These are phyloP conservation scores for Stegophylla sp. DNA, from an alignment of 2,888 invertebrate genomes.

Conservation along the genomic window DNA sequence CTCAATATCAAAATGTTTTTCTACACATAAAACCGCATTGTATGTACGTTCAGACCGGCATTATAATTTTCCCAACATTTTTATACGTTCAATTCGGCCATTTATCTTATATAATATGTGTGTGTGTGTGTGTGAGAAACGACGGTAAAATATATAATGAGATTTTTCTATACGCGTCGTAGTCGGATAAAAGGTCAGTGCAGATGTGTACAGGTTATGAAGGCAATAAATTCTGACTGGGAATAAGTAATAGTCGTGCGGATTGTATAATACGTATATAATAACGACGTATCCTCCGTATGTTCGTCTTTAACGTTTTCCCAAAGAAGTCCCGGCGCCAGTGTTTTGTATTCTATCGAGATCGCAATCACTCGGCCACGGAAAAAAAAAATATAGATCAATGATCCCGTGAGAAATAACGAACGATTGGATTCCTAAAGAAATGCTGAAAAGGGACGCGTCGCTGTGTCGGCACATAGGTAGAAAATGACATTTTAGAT, in stretches of 20 bases:
- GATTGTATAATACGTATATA: no score
- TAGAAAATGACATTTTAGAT: constrained; percentile 1
- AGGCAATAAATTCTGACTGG: not conserved
- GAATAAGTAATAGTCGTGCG: not conserved
- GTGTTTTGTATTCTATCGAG: not conserved
- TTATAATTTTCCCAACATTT: not conserved
- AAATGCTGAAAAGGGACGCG: no score
- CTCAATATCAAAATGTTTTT: no score
- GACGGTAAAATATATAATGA: not conserved
- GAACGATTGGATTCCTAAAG: not conserved
- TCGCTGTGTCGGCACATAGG: not conserved
- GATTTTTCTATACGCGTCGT: not conserved
- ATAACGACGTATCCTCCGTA: not conserved
- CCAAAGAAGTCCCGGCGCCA: not conserved
- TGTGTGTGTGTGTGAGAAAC: not conserved
- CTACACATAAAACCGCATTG: not conserved
- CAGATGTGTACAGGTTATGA: not conserved
- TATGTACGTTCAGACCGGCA: not conserved
- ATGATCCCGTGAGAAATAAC: not conserved
- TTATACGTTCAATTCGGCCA: not conserved
- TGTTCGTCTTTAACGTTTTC: not conserved
- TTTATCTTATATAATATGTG: no score
- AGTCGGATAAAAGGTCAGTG: not conserved
- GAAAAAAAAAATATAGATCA: constrained; percentile 2
- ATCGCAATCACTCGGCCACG: constrained; percentile 5